phyloP scores from a whole-genome alignment of 1,140 invertebrate species.

The Brevipalpus yothersi region DNA sequence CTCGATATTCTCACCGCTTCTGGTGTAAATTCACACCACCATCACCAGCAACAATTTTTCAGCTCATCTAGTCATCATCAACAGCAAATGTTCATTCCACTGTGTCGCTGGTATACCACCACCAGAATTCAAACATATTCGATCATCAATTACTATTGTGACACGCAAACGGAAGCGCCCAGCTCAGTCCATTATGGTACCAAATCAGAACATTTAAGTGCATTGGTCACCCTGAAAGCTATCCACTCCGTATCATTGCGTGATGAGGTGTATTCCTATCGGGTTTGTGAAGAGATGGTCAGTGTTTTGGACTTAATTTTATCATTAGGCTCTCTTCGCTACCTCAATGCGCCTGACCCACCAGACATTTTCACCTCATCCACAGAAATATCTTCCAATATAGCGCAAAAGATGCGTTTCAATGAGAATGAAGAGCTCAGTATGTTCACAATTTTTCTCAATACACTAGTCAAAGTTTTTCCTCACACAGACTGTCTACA shows the following conservation, averaged over 20 bases:
- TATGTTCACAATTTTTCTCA: slow-evolving; percentile 24
- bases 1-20: background rate
- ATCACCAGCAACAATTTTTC: background rate
- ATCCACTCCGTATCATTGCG: slow-evolving; percentile 57
- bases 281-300: slow-evolving; percentile 66
- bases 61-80: background rate
- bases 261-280: slow-evolving; percentile 42
- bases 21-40: slow-evolving; percentile 3
- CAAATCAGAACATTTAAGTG: slow-evolving; percentile 73
- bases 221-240: slow-evolving; percentile 66
- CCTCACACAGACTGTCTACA: slow-evolving; percentile 75
- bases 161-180: slow-evolving; percentile 47
- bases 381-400: background rate
- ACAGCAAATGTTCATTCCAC: slow-evolving; percentile 1
- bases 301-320: slow-evolving; percentile 67
- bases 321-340: slow-evolving; percentile 3
- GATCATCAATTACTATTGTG: slow-evolving; percentile 66
- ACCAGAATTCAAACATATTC: slow-evolving; percentile 77
- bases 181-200: slow-evolving; percentile 80
- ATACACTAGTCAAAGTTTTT: slow-evolving; percentile 36
- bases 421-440: slow-evolving; percentile 16
- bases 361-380: background rate
- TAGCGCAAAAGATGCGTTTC: background rate
- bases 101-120: slow-evolving; percentile 22
- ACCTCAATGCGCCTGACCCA: background rate